Evolutionary conservation across 1,140 invertebrate species (phyloP).

Genomic region (Mya arenaria): DNA sequence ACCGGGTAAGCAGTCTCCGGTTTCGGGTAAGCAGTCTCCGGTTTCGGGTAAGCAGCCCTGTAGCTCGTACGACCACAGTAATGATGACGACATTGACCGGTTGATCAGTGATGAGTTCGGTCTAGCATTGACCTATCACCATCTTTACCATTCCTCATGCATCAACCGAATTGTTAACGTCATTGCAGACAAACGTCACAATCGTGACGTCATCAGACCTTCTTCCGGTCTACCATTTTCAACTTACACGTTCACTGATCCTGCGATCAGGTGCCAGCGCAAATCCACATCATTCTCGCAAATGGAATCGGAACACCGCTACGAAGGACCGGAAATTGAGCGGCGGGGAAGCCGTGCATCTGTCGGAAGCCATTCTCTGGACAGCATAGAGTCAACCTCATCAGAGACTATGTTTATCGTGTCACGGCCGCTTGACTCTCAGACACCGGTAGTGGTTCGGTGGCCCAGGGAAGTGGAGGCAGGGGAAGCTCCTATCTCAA

Average conservation of each 20-base stretch:
- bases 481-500: neutral
- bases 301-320: neutral
- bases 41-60: neutral
- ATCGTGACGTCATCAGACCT: neutral
- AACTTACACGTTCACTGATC: slow-evolving; percentile 12
- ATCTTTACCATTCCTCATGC: slow-evolving; percentile 18
- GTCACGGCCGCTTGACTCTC: neutral
- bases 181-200: neutral
- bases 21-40: too few relatives aligned
- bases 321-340: neutral
- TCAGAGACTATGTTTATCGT: slow-evolving; percentile 24
- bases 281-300: neutral
- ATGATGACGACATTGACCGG: neutral
- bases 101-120: neutral
- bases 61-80: neutral
- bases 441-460: neutral
- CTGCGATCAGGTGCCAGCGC: slow-evolving; percentile 15
- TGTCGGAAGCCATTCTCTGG: neutral
- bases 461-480: slow-evolving; percentile 4
- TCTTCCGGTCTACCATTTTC: neutral
- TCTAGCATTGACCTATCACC: slow-evolving; percentile 6
- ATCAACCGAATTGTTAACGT: slow-evolving; percentile 3
- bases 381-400: neutral
- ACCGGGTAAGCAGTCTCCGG: too few relatives aligned
- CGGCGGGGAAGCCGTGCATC: neutral